Percentiles rank a stretch among this genome's conserved stretches.
phyloP scores from a whole-genome alignment of 2,797 vertebrate species.

The Phrynocephalus forsythii region DNA sequence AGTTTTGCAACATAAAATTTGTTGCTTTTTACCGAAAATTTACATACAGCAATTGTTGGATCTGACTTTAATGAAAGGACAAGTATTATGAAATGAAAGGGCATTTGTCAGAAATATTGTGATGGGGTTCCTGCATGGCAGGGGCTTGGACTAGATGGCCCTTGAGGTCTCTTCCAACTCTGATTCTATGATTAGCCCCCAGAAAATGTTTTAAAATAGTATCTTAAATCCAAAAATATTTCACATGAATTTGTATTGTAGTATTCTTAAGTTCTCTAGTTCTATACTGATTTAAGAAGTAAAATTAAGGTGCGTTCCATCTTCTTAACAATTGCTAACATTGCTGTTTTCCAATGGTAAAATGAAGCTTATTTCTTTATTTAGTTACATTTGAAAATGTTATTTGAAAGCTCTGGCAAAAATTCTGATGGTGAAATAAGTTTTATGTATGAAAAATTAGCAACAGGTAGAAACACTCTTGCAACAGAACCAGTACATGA shows the following conservation, averaged over 20 bases:
- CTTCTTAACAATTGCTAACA: background rate
- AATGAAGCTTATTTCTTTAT: too few relatives aligned
- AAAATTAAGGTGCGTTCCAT: background rate
- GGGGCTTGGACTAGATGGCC: too few relatives aligned
- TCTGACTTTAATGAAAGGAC: background rate
- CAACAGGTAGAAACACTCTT: constrained; percentile 50
- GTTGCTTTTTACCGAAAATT: background rate
- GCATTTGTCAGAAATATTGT: too few relatives aligned
- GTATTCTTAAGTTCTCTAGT: background rate
- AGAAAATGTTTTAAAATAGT: background rate
- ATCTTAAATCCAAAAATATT: background rate
- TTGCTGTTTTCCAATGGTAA: background rate
- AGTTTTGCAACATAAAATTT: background rate
- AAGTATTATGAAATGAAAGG: background rate
- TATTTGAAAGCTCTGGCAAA: background rate
- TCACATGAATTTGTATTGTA: background rate
- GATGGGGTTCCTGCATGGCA: too few relatives aligned
- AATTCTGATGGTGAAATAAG: constrained; percentile 1
- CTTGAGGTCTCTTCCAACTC: too few relatives aligned
- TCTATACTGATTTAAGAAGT: background rate
- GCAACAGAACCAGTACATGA: constrained; percentile 39
- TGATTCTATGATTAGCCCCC: background rate
- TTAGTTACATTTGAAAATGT: constrained; percentile 11
- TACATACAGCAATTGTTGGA: background rate
- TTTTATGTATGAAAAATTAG: constrained; percentile 1